Conservation (phyloP, 1,140 invertebrate species). For the Bombus difficillimus region DNA sequence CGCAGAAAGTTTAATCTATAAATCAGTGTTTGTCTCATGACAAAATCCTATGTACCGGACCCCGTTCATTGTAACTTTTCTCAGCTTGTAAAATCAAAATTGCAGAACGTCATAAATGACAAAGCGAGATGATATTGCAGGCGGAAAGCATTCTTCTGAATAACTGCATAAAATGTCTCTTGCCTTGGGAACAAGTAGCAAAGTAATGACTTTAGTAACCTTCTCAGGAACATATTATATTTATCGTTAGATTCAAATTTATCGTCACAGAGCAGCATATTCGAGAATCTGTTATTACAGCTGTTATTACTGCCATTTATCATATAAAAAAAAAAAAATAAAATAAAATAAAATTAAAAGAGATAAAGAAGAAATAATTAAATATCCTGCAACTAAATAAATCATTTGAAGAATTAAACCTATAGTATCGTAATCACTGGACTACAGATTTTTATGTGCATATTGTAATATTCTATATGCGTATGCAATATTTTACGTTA, state of each 20-base stretch:
- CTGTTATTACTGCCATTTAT: not conserved
- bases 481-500: too few relatives aligned
- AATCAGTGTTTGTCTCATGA: not conserved
- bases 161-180: not conserved
- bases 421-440: not conserved
- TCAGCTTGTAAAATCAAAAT: not conserved
- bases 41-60: not conserved
- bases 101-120: not conserved
- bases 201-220: not conserved
- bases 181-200: not conserved
- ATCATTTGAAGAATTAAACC: not conserved
- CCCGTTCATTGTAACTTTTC: not conserved
- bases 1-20: not conserved
- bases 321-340: not conserved
- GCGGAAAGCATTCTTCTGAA: not conserved
- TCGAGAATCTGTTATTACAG: too few relatives aligned
- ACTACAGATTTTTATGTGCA: not conserved
- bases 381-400: not conserved
- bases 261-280: not conserved
- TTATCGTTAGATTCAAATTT: not conserved
- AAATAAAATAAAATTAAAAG: not conserved
- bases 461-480: too few relatives aligned
- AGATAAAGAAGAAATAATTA: not conserved
- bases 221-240: not conserved
- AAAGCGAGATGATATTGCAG: not conserved